Conservation (phyloP, 2,113 vertebrate genomes). For the Delphinus delphis region DNA sequence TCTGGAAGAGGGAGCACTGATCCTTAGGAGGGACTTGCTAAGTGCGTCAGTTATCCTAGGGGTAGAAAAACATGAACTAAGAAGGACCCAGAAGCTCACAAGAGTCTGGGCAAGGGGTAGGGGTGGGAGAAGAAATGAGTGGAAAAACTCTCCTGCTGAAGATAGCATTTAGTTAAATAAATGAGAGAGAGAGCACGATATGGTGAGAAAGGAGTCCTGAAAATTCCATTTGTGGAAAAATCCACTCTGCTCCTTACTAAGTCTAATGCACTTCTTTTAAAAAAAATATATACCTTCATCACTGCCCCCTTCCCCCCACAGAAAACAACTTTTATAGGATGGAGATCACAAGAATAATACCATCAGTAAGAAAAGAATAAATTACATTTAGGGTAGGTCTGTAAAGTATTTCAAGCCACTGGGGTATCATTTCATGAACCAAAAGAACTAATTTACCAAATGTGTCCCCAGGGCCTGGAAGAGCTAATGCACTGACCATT, state of each 20-base stretch:
- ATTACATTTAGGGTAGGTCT: slow-evolving; percentile 21
- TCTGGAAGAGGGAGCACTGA: background rate
- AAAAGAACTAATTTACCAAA: slow-evolving; percentile 51
- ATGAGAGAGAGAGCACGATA: no score
- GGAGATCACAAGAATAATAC: background rate
- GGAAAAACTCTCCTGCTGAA: background rate
- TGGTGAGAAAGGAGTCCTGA: fast-evolving
- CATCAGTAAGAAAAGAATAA: slow-evolving; percentile 29
- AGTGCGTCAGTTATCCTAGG: fast-evolving
- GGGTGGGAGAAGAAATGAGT: background rate
- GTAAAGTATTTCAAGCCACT: slow-evolving; percentile 27
- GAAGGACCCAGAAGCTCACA: background rate
- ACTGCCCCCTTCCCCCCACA: background rate
- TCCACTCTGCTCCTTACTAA: background rate
- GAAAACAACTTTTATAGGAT: background rate
- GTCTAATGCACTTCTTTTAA: background rate
- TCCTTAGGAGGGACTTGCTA: background rate
- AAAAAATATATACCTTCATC: background rate
- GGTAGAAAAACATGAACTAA: background rate
- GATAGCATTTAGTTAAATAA: background rate
- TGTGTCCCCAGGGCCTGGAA: slow-evolving; percentile 41
- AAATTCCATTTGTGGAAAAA: background rate
- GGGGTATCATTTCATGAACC: slow-evolving; percentile 34
- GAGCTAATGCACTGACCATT: background rate
- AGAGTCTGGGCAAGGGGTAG: no score